phyloP scores from a whole-genome alignment of 2,888 invertebrate species.

The Terebella lapidaria region DNA sequence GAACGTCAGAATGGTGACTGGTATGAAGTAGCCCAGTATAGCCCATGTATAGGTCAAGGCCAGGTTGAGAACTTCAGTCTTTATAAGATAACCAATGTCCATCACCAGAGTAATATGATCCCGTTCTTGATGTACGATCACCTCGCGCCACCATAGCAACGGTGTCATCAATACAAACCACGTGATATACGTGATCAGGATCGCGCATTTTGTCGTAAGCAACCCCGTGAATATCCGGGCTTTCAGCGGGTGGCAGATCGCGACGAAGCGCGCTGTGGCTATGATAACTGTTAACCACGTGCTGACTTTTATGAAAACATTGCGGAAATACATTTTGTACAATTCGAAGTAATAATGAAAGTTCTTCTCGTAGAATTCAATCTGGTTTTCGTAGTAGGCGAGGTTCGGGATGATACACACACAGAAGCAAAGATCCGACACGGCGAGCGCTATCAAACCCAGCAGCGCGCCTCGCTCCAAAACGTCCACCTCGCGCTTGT shows the following conservation, averaged over 20 bases:
- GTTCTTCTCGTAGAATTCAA: conserved; percentile 21
- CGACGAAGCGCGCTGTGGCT: conserved; percentile 47
- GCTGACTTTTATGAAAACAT: conserved; percentile 47
- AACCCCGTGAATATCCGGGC: conserved; percentile 43
- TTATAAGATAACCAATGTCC: conserved; percentile 1
- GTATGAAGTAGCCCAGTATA: conserved; percentile 42
- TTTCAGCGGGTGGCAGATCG: conserved; percentile 48
- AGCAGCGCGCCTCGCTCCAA: conserved; percentile 48
- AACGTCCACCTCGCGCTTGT: conserved; percentile 36
- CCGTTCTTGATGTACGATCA: not conserved
- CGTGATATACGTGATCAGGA: conserved; percentile 22
- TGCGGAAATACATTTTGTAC: conserved; percentile 40
- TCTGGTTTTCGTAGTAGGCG: conserved; percentile 23
- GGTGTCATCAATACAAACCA: conserved; percentile 18
- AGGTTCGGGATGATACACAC: conserved; percentile 41
- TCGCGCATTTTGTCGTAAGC: conserved; percentile 30
- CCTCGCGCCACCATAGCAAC: conserved; percentile 13
- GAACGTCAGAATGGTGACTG: conserved; percentile 38
- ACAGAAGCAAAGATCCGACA: conserved; percentile 48
- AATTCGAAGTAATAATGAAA: conserved; percentile 33
- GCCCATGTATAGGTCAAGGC: conserved; percentile 31
- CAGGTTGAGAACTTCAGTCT: not conserved
- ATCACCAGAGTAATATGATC: not conserved
- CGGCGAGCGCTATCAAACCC: conserved; percentile 44
- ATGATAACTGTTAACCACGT: conserved; percentile 50